phyloP scores from a whole-genome alignment of 2,797 vertebrate genomes.

The Hydrolagus colliei region DNA sequence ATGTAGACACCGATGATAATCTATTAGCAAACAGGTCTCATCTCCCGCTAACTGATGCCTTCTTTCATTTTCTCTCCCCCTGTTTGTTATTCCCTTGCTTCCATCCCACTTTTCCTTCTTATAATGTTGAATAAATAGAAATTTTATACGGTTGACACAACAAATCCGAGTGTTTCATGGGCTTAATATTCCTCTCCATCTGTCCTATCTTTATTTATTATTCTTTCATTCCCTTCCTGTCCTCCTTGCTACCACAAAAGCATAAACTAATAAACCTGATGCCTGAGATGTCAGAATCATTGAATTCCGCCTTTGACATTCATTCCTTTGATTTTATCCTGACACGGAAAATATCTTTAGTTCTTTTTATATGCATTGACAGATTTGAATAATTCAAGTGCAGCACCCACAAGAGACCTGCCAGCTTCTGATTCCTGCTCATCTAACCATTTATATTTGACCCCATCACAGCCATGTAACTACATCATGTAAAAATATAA shows the following conservation, averaged over 20 bases:
- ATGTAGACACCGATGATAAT: conserved; percentile 8
- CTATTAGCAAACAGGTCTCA: not conserved
- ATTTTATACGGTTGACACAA: not conserved
- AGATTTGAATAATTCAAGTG: conserved; percentile 31
- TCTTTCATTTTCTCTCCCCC: not conserved
- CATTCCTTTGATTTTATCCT: conserved; percentile 29
- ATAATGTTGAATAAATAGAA: conserved; percentile 17
- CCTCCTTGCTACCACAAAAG: conserved; percentile 12
- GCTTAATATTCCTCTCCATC: conserved; percentile 2
- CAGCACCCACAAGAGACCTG: conserved; percentile 22
- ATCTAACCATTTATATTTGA: conserved; percentile 32
- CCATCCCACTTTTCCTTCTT: not conserved
- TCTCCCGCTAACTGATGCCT: conserved; percentile 6
- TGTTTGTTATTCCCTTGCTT: not conserved
- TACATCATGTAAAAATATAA: conserved; percentile 32
- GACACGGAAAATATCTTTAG: conserved; percentile 28
- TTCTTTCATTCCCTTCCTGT: conserved; percentile 27
- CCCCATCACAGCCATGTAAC: conserved; percentile 25
- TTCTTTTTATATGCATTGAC: conserved; percentile 31
- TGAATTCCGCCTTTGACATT: conserved; percentile 28
- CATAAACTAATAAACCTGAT: conserved; percentile 29
- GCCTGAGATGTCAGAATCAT: conserved; percentile 23
- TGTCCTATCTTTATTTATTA: conserved; percentile 25
- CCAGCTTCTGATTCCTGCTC: conserved; percentile 30
- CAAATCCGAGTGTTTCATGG: conserved; percentile 5